Evolutionary conservation across 2,888 invertebrate genomes (phyloP).

Genomic region (Belgica antarctica): DNA sequence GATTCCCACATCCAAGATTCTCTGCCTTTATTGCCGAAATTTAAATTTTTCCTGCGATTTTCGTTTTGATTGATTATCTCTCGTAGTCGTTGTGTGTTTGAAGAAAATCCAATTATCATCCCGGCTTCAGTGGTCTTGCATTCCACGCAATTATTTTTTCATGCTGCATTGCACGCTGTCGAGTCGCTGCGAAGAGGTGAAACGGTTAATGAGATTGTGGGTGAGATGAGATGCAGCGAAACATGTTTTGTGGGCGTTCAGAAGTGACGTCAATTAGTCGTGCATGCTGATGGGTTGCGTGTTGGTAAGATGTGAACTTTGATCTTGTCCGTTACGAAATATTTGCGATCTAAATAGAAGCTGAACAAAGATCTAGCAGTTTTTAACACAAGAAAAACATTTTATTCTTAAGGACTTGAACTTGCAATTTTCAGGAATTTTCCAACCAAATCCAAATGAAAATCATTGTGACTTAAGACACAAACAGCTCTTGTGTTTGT

Average conservation of each 20-base stretch:
- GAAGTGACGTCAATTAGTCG: neutral
- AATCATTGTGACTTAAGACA: too few species aligned
- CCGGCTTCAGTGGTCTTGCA: neutral
- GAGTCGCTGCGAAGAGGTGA: constrained; percentile 36
- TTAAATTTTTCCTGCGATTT: constrained; percentile 13
- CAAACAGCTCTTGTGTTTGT: too few species aligned
- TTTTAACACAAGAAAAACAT: too few species aligned
- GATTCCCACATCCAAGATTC: too few species aligned
- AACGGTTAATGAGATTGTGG: constrained; percentile 43
- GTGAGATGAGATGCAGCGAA: constrained; percentile 39
- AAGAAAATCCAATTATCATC: constrained; percentile 7
- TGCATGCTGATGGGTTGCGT: neutral
- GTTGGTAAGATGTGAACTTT: too few species aligned
- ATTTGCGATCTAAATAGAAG: too few species aligned
- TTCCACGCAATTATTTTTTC: constrained; percentile 17
- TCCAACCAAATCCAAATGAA: too few species aligned
- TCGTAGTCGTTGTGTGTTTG: neutral
- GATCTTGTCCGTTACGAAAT: too few species aligned
- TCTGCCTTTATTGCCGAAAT: constrained; percentile 8
- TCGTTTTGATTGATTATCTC: constrained; percentile 26
- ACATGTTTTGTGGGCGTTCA: constrained; percentile 37
- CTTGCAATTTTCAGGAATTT: too few species aligned
- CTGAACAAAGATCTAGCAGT: too few species aligned
- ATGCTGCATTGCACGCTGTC: neutral
- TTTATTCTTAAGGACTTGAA: too few species aligned